Base-by-base conservation (phyloP, 2,888 invertebrate species). In the Spatulosminthurus flaviceps region DNA sequence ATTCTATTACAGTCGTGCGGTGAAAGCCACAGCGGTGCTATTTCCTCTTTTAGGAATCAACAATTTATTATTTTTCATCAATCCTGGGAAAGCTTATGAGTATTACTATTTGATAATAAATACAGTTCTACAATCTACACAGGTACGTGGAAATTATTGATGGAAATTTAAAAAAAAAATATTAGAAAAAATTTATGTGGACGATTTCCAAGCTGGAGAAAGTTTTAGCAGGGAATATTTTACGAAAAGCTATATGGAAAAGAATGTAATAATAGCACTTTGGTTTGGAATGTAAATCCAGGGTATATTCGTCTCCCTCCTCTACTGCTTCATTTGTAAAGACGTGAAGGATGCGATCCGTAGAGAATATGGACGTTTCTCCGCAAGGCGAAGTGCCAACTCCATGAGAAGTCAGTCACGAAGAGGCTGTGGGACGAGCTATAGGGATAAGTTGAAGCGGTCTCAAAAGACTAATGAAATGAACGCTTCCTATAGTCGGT, bases 371-470 rank as follows among this genome's bases (percentile, higher is more conserved):
- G 79, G 82, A 21, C 78, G 84, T 1, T 84, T 82, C 69, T 73
- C 78, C 24, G 82, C 83, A 1, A 79, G 83, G 1, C 77, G 84
- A 7, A 80, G 42, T 64, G 75, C 75, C 29, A 75, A 75, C 34
- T 66, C 75, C 19, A 75, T 64, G 34, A 43, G 73, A 24, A 67
- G 98, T 89, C 95, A 95, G 87, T 98, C 96, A 79, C 95, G 90
- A 87, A 94, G 92, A 29, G 28, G 64, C 22, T 4, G 2, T 13
- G 75, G 75, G 93, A 93, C 84, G 95, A 86, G 1, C 94, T 92
- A 51, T 28, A 22, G 67, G 51, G 76, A 67, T 41, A 66, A 28
- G 26, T 69, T 77, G 51, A 77, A 77, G 42, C 42, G 77, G 21
- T 24, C 26, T 61, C 61, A 28, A 22, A 19, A 34, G 34, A 29